These are phyloP conservation scores for Ptychochromis oligacanthus DNA, from an alignment of 2,113 vertebrate species.

Conservation along the genomic window DNA sequence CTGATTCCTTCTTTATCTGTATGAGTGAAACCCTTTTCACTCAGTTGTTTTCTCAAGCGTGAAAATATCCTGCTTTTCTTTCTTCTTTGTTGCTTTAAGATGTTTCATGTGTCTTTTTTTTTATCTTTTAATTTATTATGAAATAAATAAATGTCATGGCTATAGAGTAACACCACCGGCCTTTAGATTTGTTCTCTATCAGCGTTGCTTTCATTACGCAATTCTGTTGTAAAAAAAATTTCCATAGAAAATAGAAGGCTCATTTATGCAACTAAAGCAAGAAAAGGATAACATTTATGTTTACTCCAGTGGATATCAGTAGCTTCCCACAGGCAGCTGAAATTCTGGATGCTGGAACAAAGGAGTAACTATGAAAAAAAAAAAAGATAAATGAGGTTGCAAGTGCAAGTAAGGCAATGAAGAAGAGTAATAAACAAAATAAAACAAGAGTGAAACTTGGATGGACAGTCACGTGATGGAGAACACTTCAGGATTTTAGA, in stretches of 20 bases:
- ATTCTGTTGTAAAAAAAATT: neutral
- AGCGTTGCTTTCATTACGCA: neutral
- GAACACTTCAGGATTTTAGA: neutral
- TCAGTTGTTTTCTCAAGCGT: neutral
- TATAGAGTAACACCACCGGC: neutral
- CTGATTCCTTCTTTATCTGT: neutral
- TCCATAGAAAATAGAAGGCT: neutral
- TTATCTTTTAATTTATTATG: neutral
- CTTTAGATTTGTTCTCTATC: neutral
- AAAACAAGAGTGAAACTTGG: neutral
- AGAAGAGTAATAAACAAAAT: neutral
- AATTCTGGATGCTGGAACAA: neutral
- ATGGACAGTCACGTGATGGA: neutral
- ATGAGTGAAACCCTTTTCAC: neutral
- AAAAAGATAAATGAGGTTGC: too few relatives aligned
- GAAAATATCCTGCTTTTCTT: neutral
- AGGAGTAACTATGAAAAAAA: neutral
- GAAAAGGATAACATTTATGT: neutral
- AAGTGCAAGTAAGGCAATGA: too few relatives aligned
- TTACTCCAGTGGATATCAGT: neutral
- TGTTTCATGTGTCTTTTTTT: neutral
- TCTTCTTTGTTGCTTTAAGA: neutral
- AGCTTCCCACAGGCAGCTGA: neutral
- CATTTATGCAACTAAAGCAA: neutral
- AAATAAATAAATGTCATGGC: neutral